phyloP scores from a whole-genome alignment of 2,113 vertebrate species.

The Pelobates fuscus region DNA sequence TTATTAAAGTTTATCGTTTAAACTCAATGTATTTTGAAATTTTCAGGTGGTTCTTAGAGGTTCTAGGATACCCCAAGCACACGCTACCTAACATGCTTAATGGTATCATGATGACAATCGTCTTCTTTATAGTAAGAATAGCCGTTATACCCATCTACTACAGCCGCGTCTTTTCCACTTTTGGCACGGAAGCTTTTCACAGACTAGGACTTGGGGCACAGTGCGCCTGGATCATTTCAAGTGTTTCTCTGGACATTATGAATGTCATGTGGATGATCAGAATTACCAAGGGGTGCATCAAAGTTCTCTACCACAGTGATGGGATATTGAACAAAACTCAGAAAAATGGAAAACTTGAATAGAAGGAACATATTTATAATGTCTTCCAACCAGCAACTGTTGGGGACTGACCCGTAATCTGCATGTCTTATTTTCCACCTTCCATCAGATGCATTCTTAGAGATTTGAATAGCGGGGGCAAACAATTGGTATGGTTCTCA shows the following conservation, averaged over 20 bases:
- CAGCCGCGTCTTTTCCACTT: constrained; percentile 73
- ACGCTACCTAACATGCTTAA: constrained; percentile 89
- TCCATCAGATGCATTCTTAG: constrained; percentile 57
- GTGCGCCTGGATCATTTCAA: constrained; percentile 83
- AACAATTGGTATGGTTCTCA: too few relatives aligned
- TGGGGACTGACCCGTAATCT: constrained; percentile 9
- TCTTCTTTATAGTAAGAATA: constrained; percentile 92
- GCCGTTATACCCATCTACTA: constrained; percentile 89
- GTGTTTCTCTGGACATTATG: constrained; percentile 90
- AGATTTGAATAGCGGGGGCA: too few relatives aligned
- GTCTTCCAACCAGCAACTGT: constrained; percentile 42
- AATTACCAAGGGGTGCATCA: constrained; percentile 90
- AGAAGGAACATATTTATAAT: constrained; percentile 50
- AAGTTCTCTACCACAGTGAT: constrained; percentile 77
- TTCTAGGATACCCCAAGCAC: constrained; percentile 87
- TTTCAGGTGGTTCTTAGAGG: constrained; percentile 98
- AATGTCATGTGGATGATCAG: constrained; percentile 98
- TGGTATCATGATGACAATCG: constrained; percentile 88
- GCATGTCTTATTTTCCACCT: constrained; percentile 44
- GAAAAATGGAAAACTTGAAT: constrained; percentile 88
- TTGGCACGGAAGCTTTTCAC: constrained; percentile 85
- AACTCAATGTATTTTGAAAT: constrained; percentile 53
- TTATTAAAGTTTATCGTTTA: background rate
- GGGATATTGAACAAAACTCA: constrained; percentile 66
- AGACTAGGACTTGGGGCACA: constrained; percentile 79